These are phyloP conservation scores for Rhamphomyia laevipes DNA, from an alignment of 2,888 invertebrate genomes.

Conservation along the genomic window DNA sequence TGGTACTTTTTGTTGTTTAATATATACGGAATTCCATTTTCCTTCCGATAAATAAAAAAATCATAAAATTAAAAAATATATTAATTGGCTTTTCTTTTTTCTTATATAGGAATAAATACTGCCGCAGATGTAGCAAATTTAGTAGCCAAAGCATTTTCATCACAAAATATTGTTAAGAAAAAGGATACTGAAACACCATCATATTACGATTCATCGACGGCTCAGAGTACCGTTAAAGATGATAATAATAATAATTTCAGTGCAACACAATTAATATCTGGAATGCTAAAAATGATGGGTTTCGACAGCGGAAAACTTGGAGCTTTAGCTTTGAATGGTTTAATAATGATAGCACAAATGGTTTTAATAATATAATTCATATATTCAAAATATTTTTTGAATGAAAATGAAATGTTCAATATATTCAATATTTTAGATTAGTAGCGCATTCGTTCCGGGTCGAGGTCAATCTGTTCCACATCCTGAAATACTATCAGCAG, in stretches of 20 bases:
- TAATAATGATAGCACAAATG: constrained; percentile 74
- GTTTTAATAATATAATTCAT: constrained; percentile 37
- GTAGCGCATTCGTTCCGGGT: constrained; percentile 24
- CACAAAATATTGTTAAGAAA: constrained; percentile 18
- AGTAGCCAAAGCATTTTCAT: constrained; percentile 44
- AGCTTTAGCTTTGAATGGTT: constrained; percentile 69
- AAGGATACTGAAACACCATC: constrained; percentile 3
- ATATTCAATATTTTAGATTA: constrained; percentile 19
- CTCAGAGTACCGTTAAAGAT: constrained; percentile 1
- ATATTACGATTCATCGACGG: constrained; percentile 6
- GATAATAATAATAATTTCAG: constrained; percentile 17
- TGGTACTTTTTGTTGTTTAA: too few relatives aligned
- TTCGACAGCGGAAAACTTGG: constrained; percentile 65
- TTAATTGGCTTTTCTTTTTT: neutral
- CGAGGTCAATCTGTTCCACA: neutral
- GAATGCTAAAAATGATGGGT: constrained; percentile 58
- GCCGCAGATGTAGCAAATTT: constrained; percentile 49
- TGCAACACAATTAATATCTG: constrained; percentile 21
- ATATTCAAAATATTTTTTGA: neutral
- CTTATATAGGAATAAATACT: constrained; percentile 30
- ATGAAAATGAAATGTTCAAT: neutral
- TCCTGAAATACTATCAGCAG: neutral
- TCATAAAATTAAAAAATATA: too few relatives aligned
- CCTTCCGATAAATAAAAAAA: too few relatives aligned
- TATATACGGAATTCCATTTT: too few relatives aligned